Evolutionary conservation across 2,797 vertebrate species (phyloP).

Genomic region (Mormyrus hasselquistii): DNA sequence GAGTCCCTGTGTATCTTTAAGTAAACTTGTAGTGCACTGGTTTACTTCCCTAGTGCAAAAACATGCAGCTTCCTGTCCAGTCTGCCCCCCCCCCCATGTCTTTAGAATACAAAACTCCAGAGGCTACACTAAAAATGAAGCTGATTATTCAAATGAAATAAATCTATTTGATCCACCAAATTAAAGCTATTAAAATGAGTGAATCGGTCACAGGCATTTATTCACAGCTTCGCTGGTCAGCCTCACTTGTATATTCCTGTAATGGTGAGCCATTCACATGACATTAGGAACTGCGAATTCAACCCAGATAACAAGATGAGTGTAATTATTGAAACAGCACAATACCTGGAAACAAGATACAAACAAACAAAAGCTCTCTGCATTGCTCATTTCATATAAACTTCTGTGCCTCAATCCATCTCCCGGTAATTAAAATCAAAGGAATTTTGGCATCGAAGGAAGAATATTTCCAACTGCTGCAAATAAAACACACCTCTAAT

Average conservation of each 20-base stretch:
- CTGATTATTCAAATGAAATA: neutral
- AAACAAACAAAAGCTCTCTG: neutral
- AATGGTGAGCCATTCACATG: neutral
- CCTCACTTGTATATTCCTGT: neutral
- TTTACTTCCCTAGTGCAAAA: neutral
- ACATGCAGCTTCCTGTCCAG: neutral
- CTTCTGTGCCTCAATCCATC: neutral
- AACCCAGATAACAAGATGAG: neutral
- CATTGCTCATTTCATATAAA: slow-evolving; percentile 2
- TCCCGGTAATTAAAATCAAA: slow-evolving; percentile 3
- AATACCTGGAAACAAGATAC: neutral
- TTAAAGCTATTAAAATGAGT: neutral
- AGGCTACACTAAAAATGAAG: neutral
- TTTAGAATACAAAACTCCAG: neutral
- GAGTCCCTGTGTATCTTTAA: neutral
- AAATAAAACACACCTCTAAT: slow-evolving; percentile 2
- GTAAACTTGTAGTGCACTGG: neutral
- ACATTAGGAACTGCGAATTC: neutral
- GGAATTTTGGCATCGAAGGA: neutral
- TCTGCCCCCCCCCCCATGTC: neutral
- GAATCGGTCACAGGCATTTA: neutral
- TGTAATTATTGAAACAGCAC: neutral
- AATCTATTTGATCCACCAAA: neutral
- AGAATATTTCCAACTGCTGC: neutral
- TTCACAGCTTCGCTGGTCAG: neutral